Evolutionary conservation across 2,888 invertebrate species (phyloP).

Genomic region (Protonemura montana): DNA sequence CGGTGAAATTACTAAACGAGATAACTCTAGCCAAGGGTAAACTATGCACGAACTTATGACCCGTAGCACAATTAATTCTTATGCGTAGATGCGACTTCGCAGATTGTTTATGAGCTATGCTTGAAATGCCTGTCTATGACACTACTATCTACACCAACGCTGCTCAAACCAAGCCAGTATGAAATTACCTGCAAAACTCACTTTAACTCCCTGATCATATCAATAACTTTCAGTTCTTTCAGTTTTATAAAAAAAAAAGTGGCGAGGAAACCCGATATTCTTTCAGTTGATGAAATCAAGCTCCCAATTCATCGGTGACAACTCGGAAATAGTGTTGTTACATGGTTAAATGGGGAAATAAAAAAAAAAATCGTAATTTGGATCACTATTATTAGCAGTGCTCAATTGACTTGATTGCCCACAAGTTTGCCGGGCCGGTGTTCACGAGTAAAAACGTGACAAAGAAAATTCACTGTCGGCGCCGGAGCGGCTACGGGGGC

Average conservation of each 20-base stretch:
- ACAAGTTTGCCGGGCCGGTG: no score
- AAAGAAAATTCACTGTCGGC: no score
- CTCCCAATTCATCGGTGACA: no score
- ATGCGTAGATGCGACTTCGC: constrained; percentile 5
- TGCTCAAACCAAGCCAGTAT: not conserved
- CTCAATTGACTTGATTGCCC: no score
- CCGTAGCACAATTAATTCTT: constrained; percentile 18
- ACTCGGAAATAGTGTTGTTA: no score
- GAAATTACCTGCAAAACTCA: not conserved
- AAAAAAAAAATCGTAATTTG: no score
- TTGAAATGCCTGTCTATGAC: not conserved
- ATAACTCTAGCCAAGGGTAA: constrained; percentile 15
- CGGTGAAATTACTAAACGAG: constrained; percentile 27
- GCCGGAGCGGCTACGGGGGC: no score
- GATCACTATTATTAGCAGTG: no score
- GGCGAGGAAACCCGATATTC: no score
- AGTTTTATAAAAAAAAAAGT: not conserved
- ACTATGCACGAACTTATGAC: constrained; percentile 14
- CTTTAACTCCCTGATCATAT: not conserved
- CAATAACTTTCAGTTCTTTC: not conserved
- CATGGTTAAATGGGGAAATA: no score
- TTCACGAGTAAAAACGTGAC: no score
- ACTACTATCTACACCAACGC: not conserved
- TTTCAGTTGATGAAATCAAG: no score
- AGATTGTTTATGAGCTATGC: constrained; percentile 9